Evolutionary conservation across 2,888 invertebrate genomes (phyloP).

Genomic region (Noctuana brunneofusca): DNA sequence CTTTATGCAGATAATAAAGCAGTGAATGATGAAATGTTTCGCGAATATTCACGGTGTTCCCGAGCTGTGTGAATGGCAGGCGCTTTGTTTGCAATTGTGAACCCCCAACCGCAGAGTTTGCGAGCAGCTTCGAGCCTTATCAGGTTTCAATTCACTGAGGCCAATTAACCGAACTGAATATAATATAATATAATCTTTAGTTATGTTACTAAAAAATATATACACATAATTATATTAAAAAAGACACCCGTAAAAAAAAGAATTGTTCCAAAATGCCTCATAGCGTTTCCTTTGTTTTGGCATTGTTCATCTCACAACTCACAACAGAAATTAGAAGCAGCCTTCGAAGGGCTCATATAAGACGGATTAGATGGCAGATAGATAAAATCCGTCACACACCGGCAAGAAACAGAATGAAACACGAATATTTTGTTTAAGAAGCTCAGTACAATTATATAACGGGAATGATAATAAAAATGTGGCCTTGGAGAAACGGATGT

Average conservation of each 20-base stretch:
- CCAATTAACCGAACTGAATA: background rate
- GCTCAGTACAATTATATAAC: background rate
- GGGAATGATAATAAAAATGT: background rate
- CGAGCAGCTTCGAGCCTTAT: background rate
- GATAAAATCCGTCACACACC: background rate
- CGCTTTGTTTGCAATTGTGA: background rate
- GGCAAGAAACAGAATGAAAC: too few species aligned
- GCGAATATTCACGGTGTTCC: background rate
- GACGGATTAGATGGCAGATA: background rate
- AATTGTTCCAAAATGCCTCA: slow-evolving; percentile 15
- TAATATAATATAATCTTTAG: background rate
- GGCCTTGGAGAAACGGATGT: background rate
- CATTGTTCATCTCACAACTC: background rate
- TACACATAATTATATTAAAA: background rate
- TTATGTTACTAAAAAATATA: background rate
- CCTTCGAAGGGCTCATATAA: background rate
- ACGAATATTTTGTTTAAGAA: too few species aligned
- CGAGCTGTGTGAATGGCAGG: background rate
- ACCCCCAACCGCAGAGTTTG: background rate
- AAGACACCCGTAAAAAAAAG: slow-evolving; percentile 1
- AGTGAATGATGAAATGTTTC: background rate
- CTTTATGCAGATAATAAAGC: background rate
- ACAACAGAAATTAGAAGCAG: slow-evolving; percentile 5
- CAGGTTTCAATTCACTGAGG: background rate
- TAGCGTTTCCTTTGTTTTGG: slow-evolving; percentile 14